Percentiles rank a stretch among this genome's conserved stretches.
phyloP scores from a whole-genome alignment of 2,797 vertebrate genomes.

The Coregonus sp. region DNA sequence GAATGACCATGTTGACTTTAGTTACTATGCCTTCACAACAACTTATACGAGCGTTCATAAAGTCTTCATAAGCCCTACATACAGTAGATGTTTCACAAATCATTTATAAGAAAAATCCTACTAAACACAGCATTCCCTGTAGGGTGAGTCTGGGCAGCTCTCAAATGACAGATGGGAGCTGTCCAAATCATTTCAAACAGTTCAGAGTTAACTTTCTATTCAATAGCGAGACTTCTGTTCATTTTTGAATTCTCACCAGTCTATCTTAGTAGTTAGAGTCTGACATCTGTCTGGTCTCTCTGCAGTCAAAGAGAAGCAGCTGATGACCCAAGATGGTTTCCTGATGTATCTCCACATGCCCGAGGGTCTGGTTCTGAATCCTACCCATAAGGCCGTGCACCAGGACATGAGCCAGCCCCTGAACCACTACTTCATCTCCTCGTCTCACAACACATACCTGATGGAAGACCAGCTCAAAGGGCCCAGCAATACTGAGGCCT shows the following conservation, averaged over 20 bases:
- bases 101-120: no score
- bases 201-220: conserved; percentile 10
- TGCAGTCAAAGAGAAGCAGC: conserved; percentile 84
- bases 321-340: conserved; percentile 94
- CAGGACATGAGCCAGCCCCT: conserved; percentile 95
- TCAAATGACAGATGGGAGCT: no score
- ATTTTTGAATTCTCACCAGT: no score
- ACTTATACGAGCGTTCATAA: no score
- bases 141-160: no score
- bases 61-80: no score
- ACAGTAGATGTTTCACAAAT: no score
- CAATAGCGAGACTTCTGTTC: background rate
- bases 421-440: conserved; percentile 94
- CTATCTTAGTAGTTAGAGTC: no score
- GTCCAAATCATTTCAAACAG: background rate
- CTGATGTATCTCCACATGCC: conserved; percentile 87
- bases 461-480: conserved; percentile 93
- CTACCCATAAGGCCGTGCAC: conserved; percentile 79
- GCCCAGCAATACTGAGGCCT: conserved; percentile 94
- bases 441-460: conserved; percentile 97
- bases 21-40: no score
- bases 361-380: conserved; percentile 80
- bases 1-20: background rate
- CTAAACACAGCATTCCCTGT: no score
- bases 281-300: conserved; percentile 10